Conservation (phyloP, 2,113 vertebrate species). For the Hippocampus guttulatus region DNA sequence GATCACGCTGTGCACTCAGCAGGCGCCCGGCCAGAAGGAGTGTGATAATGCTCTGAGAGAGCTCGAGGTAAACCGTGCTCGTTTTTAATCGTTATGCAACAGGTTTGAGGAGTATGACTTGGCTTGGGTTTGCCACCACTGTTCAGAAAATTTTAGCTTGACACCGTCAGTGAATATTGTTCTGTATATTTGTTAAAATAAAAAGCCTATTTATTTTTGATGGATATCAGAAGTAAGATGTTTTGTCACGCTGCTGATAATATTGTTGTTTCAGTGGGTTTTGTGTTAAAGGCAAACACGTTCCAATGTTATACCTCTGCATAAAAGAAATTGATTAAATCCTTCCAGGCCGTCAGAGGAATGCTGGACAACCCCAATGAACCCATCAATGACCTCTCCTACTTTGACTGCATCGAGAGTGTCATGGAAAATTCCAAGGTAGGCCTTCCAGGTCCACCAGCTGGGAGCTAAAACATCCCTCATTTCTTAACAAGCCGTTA, state of each 20-base stretch:
- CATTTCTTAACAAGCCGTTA: not conserved
- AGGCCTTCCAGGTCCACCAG: slow-evolving; percentile 18
- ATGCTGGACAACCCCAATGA: slow-evolving; percentile 95
- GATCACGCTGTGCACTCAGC: slow-evolving; percentile 94
- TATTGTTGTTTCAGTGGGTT: not conserved
- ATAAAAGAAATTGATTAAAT: not conserved
- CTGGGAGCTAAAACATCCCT: not conserved
- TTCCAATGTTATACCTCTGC: not conserved
- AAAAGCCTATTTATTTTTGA: not conserved
- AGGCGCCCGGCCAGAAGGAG: slow-evolving; percentile 96
- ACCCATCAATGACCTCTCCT: slow-evolving; percentile 93
- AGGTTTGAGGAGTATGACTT: not conserved
- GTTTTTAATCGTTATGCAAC: not conserved
- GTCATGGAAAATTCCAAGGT: slow-evolving; percentile 99
- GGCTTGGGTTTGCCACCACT: not conserved
- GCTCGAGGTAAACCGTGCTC: slow-evolving; percentile 80
- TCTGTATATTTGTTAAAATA: not conserved
- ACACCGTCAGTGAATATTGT: not conserved
- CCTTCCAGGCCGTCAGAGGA: slow-evolving; percentile 85
- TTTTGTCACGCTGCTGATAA: not conserved
- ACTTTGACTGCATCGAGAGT: slow-evolving; percentile 97
- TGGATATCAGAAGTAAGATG: not conserved
- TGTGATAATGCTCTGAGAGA: slow-evolving; percentile 97
- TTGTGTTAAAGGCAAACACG: not conserved
- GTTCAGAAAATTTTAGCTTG: not conserved